Conservation (phyloP, 2,888 invertebrate genomes). For the Parnassius orleans region DNA sequence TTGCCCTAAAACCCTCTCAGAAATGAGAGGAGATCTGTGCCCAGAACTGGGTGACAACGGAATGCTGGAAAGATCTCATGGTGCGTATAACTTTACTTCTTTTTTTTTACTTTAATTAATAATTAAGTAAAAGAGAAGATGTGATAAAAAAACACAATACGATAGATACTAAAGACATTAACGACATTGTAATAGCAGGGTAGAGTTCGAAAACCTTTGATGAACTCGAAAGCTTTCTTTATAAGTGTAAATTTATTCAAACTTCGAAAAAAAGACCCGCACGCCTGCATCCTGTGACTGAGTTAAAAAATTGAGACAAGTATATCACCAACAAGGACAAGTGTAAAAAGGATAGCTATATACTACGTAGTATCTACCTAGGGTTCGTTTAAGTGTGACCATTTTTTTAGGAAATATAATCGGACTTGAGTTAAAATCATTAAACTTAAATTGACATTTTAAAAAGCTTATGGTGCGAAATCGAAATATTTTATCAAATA, state of each 20-base stretch:
- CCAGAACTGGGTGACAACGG: too few relatives aligned
- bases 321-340: slow-evolving; percentile 22
- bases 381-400: slow-evolving; percentile 10
- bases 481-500: too few relatives aligned
- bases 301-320: slow-evolving; percentile 35
- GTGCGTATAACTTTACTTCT: too few relatives aligned
- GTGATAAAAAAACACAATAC: background rate
- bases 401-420: background rate
- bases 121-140: background rate
- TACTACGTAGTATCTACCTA: background rate
- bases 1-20: too few relatives aligned
- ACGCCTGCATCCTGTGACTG: slow-evolving; percentile 60
- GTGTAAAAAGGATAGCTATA: slow-evolving; percentile 35
- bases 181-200: slow-evolving; percentile 34
- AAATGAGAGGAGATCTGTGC: too few relatives aligned
- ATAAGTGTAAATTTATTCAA: slow-evolving; percentile 78
- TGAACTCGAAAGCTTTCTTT: slow-evolving; percentile 58
- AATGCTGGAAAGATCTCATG: too few relatives aligned
- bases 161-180: slow-evolving; percentile 4
- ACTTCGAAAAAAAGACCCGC: slow-evolving; percentile 65
- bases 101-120: too few relatives aligned
- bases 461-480: too few relatives aligned
- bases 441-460: background rate
- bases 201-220: slow-evolving; percentile 58
- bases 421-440: background rate